Evolutionary conservation across 2,888 invertebrate species (phyloP).

Genomic region (Trachelus tabidus): DNA sequence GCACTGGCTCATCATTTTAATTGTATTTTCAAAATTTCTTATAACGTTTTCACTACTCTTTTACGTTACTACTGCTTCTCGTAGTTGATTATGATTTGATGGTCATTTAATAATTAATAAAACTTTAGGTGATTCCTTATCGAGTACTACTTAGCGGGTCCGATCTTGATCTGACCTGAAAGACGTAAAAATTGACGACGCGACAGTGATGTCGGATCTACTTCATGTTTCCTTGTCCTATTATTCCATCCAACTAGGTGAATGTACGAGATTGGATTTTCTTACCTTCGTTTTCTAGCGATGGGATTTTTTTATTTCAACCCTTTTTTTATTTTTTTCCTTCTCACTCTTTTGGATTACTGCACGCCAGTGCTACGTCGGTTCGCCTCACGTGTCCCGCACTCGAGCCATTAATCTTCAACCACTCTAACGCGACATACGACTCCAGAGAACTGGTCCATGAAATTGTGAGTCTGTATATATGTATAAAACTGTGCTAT

Average conservation of each 20-base stretch:
- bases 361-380: neutral
- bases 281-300: too few relatives aligned
- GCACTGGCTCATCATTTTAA: too few relatives aligned
- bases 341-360: neutral
- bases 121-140: too few relatives aligned
- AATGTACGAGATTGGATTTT: neutral
- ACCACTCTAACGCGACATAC: neutral
- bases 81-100: too few relatives aligned
- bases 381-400: neutral
- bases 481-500: neutral
- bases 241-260: neutral
- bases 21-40: too few relatives aligned
- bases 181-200: neutral
- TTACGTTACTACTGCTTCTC: too few relatives aligned
- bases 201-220: neutral
- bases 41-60: too few relatives aligned
- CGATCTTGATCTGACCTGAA: too few relatives aligned
- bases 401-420: constrained; percentile 1
- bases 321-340: neutral
- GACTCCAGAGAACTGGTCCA: constrained; percentile 2
- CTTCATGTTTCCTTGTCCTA: neutral
- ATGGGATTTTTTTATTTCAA: neutral
- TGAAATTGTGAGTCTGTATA: neutral
- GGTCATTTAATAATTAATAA: too few relatives aligned
- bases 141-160: too few relatives aligned